Evolutionary conservation across 2,888 invertebrate species (phyloP), one percentile per base, ranked within the genome.

Genomic region (Spatulosminthurus flaviceps): DNA sequence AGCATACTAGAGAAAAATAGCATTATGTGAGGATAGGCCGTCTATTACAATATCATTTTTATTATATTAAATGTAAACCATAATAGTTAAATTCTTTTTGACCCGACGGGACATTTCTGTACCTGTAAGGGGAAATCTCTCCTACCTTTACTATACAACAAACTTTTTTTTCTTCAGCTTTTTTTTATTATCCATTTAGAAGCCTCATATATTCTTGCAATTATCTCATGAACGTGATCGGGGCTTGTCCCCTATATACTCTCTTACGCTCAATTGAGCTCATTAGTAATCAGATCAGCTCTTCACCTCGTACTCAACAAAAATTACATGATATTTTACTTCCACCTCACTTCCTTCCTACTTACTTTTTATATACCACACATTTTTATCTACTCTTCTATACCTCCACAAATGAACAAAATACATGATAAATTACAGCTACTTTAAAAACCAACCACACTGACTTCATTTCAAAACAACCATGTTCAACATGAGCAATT

Each of bases 231-330:
- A 22, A 64, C 64, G 64, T 64, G 64, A 64, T 64, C 64, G 64
- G 64, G 64, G 64, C 64, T 64, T 24, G 64, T 64, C 64, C 13
- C 64, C n/a, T n/a, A n/a, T n/a, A n/a, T n/a, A n/a, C n/a, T 64
- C 26, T 24, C 26, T 4, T 22, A 13, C 64, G 11, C 16, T n/a
- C 26, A 64, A 64, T 64, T 21, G 24, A 34, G 34, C 75, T 79
- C 79, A 79, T 79, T 79, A 79, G 77, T 79, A 79, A 77, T 77
- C 79, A 51, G 77, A 51, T 77, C 79, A 79, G 76, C 77, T 72
- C 64, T 61, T 72, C 79, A 72, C 66, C 79, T 77, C 79, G 70
- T 75, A 34, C 70, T 13, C 0, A 19, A 22, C 60, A 73, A 60
- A 73, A 73, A 60, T 51, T n/a, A 43, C 60, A n/a, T 73, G 21